Evolutionary conservation across 1,140 invertebrate species (phyloP).

Genomic region (Plutomurus gul): DNA sequence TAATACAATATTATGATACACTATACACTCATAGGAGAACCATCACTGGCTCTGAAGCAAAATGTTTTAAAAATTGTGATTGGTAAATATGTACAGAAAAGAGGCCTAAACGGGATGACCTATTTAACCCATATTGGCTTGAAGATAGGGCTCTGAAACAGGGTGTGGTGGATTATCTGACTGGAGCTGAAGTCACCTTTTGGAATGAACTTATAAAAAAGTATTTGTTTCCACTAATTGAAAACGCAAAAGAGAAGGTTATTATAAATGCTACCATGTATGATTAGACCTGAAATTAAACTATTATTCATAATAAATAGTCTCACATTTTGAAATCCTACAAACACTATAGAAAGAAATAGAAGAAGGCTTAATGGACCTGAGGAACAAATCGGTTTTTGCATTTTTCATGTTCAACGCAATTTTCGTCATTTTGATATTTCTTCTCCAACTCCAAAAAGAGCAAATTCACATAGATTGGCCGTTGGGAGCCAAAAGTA

Average conservation of each 20-base stretch:
- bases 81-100: background rate
- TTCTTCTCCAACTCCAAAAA: conserved; percentile 78
- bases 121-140: conserved; percentile 71
- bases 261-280: conserved; percentile 38
- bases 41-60: too few relatives aligned
- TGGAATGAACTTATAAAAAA: conserved; percentile 74
- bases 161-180: conserved; percentile 67
- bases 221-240: conserved; percentile 73
- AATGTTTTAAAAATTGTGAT: background rate
- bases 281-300: background rate
- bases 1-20: too few relatives aligned
- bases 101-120: conserved; percentile 57
- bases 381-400: conserved; percentile 74
- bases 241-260: conserved; percentile 64
- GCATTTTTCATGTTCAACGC: conserved; percentile 84
- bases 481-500: conserved; percentile 70
- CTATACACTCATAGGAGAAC: too few relatives aligned
- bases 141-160: conserved; percentile 68
- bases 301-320: background rate
- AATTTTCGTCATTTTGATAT: conserved; percentile 78
- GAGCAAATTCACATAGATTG: conserved; percentile 71
- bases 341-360: conserved; percentile 61
- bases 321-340: background rate
- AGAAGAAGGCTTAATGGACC: conserved; percentile 65
- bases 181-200: conserved; percentile 67